Base-by-base conservation (phyloP, 2,797 vertebrate genomes). In the Cyprinodon diabolis region DNA sequence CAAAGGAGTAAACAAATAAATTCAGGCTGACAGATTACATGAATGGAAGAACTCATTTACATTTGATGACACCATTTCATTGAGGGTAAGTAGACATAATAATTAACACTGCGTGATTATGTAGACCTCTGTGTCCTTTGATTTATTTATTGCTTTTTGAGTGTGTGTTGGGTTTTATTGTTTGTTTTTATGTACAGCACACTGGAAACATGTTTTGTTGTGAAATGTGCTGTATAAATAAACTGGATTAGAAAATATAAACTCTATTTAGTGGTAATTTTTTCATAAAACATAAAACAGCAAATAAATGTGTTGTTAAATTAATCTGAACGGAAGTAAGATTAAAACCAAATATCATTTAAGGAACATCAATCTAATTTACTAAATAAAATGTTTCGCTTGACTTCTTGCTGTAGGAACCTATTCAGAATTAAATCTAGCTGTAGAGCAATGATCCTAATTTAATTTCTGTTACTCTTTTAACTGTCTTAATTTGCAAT, bases 391-490 rank as follows among this genome's bases (percentile, higher is more conserved):
- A 37, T 8, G 23, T 35, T 56, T 60, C 21, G 15, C 25, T 35
- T 58, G 56, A 35, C 12, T 35, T 58, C 25, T 58, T 58, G 14
- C 23, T 35, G 25, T 58, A 17, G 57, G 15, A 10, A 35, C 15
- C 0, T 60, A 55, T 56, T 49, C 6, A 48, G 35, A 7, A 66
- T 77, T 35, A 60, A 25, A 25, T n/a, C 13, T 57, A 15, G 52
- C 69, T 8, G 55, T 21, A 70, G 40, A 19, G 60, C 23, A 6
- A 40, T 60, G 30, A 65, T 69, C 4, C 17, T 51, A 3, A 37
- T 25, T 49, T 67, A 56, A 60, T 70, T 72, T 58, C 8, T 58
- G 6, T 35, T 68, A 48, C 25, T 62, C 55, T 30, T 62, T 60
- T 45, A 77, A 62, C 19, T 30, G 30, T 30, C 30, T 30, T 30